phyloP scores from a whole-genome alignment of 2,113 vertebrate genomes.

The Cyrtonyx montezumae region DNA sequence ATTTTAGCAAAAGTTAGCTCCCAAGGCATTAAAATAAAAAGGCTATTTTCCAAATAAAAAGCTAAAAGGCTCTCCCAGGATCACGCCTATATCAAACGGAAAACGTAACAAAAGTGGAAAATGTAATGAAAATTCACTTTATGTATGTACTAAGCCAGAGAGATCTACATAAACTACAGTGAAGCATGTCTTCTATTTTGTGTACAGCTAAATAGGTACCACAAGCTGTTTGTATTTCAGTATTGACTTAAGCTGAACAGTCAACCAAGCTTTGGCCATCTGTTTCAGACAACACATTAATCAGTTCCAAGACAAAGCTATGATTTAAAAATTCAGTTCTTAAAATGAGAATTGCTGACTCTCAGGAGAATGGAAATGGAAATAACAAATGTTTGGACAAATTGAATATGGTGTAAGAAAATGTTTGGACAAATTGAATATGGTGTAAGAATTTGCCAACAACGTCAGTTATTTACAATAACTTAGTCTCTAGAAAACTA shows the following conservation, averaged over 20 bases:
- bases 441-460: not conserved
- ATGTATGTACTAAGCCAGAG: not conserved
- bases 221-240: not conserved
- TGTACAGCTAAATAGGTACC: not conserved
- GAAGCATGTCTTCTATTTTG: not conserved
- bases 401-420: not conserved
- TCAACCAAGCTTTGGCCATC: not conserved
- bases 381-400: not conserved
- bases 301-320: not conserved
- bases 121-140: not conserved
- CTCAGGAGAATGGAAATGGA: not conserved
- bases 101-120: not conserved
- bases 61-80: not conserved
- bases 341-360: not conserved
- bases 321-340: not conserved
- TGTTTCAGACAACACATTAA: not conserved
- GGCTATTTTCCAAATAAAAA: not conserved
- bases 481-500: not conserved
- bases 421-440: not conserved
- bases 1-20: not conserved
- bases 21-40: not conserved
- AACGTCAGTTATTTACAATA: not conserved
- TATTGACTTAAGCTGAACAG: not conserved
- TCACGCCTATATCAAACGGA: not conserved
- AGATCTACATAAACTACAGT: not conserved